These are phyloP conservation scores for Drosophila sproati DNA, from an alignment of 1,140 invertebrate species.

Conservation along the genomic window DNA sequence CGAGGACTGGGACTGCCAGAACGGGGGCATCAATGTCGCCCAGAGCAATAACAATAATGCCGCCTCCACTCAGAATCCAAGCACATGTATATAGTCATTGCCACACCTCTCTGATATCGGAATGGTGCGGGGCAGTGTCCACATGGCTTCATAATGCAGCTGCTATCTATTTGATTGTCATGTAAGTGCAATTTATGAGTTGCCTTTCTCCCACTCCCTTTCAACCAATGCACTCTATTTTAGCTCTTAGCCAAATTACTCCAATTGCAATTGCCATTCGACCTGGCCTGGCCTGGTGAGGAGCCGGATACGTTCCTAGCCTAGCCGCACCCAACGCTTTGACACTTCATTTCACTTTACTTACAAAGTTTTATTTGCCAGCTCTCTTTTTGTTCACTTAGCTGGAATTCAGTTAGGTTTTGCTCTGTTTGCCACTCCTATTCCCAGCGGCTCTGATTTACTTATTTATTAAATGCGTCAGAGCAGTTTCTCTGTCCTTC, in stretches of 20 bases:
- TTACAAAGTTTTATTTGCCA: conserved; percentile 48
- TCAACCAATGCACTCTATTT: conserved; percentile 1
- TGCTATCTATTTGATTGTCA: conserved; percentile 63
- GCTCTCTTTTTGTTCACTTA: conserved; percentile 3
- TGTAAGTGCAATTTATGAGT: conserved; percentile 66
- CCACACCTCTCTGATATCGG: conserved; percentile 39
- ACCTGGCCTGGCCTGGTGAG: conserved; percentile 28
- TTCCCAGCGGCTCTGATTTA: conserved; percentile 35
- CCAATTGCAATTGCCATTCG: conserved; percentile 52
- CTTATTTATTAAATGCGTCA: conserved; percentile 29
- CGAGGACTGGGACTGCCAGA: background rate
- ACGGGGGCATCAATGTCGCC: conserved; percentile 31
- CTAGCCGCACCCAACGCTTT: conserved; percentile 55
- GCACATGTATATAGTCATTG: conserved; percentile 31
- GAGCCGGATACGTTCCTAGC: conserved; percentile 15
- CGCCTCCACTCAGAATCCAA: conserved; percentile 40
- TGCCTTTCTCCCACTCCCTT: background rate
- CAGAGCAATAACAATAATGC: conserved; percentile 41
- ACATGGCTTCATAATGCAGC: conserved; percentile 21
- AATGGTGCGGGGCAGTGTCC: background rate
- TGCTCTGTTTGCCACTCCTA: conserved; percentile 10
- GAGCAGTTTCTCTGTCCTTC: background rate
- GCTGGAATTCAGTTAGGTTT: conserved; percentile 11
- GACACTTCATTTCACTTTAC: conserved; percentile 75
- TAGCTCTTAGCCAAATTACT: conserved; percentile 70